Evolutionary conservation across 2,113 vertebrate species (phyloP).

Genomic region (Xiphophorus hellerii): DNA sequence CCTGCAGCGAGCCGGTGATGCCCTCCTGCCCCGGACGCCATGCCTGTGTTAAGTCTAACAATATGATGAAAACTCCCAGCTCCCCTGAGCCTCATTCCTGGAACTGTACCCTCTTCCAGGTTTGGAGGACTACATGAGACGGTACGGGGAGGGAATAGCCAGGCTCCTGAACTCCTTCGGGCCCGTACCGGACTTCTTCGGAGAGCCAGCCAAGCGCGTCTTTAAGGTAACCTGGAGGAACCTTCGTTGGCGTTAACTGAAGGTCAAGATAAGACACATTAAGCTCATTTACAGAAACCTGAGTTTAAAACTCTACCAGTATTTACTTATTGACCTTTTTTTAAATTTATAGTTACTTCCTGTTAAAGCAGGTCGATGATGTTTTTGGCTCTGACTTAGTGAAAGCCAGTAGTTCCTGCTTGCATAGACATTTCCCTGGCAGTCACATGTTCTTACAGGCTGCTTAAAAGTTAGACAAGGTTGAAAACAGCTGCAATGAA

Average conservation of each 20-base stretch:
- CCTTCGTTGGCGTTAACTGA: too few relatives aligned
- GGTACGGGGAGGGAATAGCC: conserved; percentile 85
- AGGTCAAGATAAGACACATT: background rate
- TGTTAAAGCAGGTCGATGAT: background rate
- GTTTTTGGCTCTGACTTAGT: conserved; percentile 32
- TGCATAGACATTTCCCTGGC: background rate
- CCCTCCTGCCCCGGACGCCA: background rate
- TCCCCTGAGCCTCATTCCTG: background rate
- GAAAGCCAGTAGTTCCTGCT: conserved; percentile 20
- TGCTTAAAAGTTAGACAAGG: conserved; percentile 22
- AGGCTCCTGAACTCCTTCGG: conserved; percentile 87
- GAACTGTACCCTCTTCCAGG: conserved; percentile 73
- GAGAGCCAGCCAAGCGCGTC: conserved; percentile 80
- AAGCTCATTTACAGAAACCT: background rate
- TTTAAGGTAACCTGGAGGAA: conserved; percentile 75
- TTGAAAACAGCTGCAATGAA: background rate
- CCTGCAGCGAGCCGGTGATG: background rate
- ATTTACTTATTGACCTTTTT: background rate
- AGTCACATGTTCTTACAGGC: conserved; percentile 30
- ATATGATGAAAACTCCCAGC: background rate
- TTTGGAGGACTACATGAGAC: conserved; percentile 86
- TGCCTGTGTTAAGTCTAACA: background rate
- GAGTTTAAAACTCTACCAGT: background rate
- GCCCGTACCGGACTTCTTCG: conserved; percentile 87
- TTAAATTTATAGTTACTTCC: background rate